These are phyloP conservation scores for Tenualosa thibaudeaui DNA, from an alignment of 2,797 vertebrate species.

Conservation along the genomic window DNA sequence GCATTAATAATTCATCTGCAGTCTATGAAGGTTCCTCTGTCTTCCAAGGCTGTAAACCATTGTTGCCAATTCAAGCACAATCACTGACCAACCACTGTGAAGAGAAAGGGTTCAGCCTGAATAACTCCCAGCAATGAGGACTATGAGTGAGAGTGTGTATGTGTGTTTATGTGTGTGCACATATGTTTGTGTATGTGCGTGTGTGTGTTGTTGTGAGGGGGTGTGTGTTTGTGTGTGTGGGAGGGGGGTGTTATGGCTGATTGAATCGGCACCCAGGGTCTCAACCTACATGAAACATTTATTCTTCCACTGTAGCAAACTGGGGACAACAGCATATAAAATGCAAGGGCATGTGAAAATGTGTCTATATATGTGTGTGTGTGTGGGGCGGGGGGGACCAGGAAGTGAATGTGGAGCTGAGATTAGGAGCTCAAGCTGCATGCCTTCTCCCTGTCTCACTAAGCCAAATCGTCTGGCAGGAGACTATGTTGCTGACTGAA, in stretches of 20 bases:
- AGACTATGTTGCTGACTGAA: background rate
- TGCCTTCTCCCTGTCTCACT: background rate
- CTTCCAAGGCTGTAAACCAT: constrained; percentile 4
- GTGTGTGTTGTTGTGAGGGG: background rate
- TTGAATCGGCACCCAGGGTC: background rate
- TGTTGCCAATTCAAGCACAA: constrained; percentile 20
- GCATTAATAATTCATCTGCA: constrained; percentile 16
- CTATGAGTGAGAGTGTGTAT: background rate
- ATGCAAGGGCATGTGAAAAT: background rate
- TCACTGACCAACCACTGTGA: constrained; percentile 20
- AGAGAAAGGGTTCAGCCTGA: constrained; percentile 5
- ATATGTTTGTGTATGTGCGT: background rate
- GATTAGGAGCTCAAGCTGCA: background rate
- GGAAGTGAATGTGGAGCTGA: background rate
- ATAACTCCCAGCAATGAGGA: background rate
- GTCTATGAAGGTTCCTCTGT: constrained; percentile 2
- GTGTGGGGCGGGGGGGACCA: background rate
- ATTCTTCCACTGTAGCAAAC: constrained; percentile 9
- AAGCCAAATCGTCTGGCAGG: background rate
- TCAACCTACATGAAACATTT: constrained; percentile 4
- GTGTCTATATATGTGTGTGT: background rate
- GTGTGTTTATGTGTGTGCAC: background rate
- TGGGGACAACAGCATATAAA: background rate
- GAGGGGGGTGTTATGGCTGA: background rate
- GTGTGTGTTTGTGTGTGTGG: constrained; percentile 1